These are phyloP conservation scores for Erpetoichthys calabaricus DNA, from an alignment of 2,797 vertebrate species.

Conservation along the genomic window DNA sequence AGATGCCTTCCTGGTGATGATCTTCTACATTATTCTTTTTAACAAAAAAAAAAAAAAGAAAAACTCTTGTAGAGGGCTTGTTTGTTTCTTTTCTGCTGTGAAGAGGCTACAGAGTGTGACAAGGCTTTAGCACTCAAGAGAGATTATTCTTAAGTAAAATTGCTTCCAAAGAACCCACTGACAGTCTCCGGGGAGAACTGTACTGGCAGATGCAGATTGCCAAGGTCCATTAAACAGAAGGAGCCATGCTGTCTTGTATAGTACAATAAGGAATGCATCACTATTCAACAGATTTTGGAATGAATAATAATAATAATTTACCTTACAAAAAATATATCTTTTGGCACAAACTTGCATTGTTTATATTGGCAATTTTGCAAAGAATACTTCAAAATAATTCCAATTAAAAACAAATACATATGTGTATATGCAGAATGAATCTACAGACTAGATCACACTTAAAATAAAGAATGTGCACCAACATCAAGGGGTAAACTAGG, in stretches of 20 bases:
- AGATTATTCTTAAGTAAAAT: slow-evolving; percentile 28
- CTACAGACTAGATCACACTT: no score
- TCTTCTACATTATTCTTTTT: slow-evolving; percentile 8
- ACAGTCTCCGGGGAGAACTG: slow-evolving; percentile 32
- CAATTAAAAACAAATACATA: no score
- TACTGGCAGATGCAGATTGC: slow-evolving; percentile 52
- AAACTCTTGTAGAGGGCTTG: slow-evolving; percentile 9
- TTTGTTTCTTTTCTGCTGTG: slow-evolving; percentile 15
- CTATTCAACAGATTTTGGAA: background rate
- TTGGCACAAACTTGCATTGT: no score
- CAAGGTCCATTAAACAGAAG: slow-evolving; percentile 63
- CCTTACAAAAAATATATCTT: slow-evolving; percentile 1
- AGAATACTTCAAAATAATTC: no score
- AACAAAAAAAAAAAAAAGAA: slow-evolving; percentile 3
- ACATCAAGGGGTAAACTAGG: no score
- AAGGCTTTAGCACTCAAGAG: slow-evolving; percentile 23
- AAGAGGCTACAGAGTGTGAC: slow-evolving; percentile 23
- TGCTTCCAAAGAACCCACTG: slow-evolving; percentile 15
- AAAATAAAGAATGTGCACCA: no score
- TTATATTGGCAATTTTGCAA: no score
- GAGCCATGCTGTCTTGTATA: slow-evolving; percentile 39
- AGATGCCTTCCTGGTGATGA: slow-evolving; percentile 4
- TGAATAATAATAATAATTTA: slow-evolving; percentile 6
- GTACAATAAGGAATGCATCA: slow-evolving; percentile 9
- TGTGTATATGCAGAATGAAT: no score